phyloP scores from a whole-genome alignment of 2,888 invertebrate species.

The Myopa tessellatipennis region DNA sequence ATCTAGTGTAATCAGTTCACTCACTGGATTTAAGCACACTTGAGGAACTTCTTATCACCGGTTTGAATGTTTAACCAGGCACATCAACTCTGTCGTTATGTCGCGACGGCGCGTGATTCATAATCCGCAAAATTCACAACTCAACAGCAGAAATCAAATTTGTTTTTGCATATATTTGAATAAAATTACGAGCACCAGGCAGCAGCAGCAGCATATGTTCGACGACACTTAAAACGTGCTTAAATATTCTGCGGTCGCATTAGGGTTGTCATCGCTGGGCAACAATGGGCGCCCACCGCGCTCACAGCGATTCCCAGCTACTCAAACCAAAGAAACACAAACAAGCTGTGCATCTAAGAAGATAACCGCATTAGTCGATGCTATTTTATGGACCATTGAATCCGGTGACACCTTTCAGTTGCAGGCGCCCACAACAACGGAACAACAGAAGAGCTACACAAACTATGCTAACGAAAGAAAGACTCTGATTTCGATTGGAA shows the following conservation, averaged over 20 bases:
- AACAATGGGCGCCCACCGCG: constrained; percentile 18
- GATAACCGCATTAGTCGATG: constrained; percentile 63
- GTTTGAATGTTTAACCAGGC: constrained; percentile 40
- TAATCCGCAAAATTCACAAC: constrained; percentile 11
- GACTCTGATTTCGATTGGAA: background rate
- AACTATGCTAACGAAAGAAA: background rate
- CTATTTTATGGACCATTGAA: constrained; percentile 69
- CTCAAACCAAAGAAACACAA: constrained; percentile 34
- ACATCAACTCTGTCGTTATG: background rate
- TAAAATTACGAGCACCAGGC: constrained; percentile 50
- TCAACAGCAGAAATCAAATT: constrained; percentile 54
- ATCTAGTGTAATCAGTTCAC: background rate
- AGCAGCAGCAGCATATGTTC: constrained; percentile 30
- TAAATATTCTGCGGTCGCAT: constrained; percentile 58
- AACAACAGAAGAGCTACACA: background rate
- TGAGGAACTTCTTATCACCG: constrained; percentile 34
- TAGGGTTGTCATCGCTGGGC: constrained; percentile 51
- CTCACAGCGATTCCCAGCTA: constrained; percentile 22
- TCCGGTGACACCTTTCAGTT: constrained; percentile 60
- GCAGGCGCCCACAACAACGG: constrained; percentile 43
- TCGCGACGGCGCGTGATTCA: background rate
- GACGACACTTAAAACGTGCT: constrained; percentile 54
- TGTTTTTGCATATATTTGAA: constrained; percentile 63
- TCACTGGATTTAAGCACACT: constrained; percentile 8
- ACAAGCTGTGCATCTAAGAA: constrained; percentile 65